These are phyloP conservation scores for Coccyzus lansbergi DNA, from an alignment of 2,797 vertebrate species.

Conservation along the genomic window DNA sequence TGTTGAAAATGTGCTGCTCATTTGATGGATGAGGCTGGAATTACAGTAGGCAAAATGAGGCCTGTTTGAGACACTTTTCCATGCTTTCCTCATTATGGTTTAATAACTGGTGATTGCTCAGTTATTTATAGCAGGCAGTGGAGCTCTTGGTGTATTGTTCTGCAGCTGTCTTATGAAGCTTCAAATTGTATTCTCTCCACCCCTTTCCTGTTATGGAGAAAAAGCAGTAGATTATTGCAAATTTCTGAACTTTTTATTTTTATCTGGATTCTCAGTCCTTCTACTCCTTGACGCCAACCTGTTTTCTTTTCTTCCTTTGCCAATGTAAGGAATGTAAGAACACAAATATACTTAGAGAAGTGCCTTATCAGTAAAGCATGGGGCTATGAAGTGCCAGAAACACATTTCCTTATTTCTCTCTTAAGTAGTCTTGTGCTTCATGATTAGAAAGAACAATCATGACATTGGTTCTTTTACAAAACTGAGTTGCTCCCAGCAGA, in stretches of 20 bases:
- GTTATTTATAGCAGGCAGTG: slow-evolving; percentile 49
- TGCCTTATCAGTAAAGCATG: slow-evolving; percentile 27
- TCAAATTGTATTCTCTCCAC: not conserved
- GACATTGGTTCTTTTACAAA: slow-evolving; percentile 1
- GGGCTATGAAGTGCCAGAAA: slow-evolving; percentile 11
- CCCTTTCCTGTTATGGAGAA: not conserved
- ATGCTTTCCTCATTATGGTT: slow-evolving; percentile 52
- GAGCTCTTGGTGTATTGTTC: slow-evolving; percentile 40
- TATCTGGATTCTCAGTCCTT: not conserved
- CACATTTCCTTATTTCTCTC: not conserved
- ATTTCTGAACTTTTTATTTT: slow-evolving; percentile 9
- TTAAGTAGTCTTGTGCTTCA: not conserved
- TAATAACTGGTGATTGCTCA: slow-evolving; percentile 60
- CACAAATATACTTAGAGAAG: not conserved
- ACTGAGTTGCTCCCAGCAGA: not conserved
- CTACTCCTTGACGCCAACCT: not conserved
- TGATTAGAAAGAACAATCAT: not conserved
- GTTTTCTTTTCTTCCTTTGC: slow-evolving; percentile 49
- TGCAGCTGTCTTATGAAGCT: slow-evolving; percentile 37
- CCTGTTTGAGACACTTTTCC: slow-evolving; percentile 20
- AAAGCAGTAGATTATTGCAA: not conserved
- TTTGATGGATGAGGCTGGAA: slow-evolving; percentile 60
- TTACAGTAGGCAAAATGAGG: slow-evolving; percentile 67
- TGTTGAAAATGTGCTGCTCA: slow-evolving; percentile 44
- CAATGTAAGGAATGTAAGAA: slow-evolving; percentile 29